A percentile compares a stretch with the other conserved stretches of the same genome.
phyloP scores from a whole-genome alignment of 2,888 invertebrate genomes.

The Globia sparganii region DNA sequence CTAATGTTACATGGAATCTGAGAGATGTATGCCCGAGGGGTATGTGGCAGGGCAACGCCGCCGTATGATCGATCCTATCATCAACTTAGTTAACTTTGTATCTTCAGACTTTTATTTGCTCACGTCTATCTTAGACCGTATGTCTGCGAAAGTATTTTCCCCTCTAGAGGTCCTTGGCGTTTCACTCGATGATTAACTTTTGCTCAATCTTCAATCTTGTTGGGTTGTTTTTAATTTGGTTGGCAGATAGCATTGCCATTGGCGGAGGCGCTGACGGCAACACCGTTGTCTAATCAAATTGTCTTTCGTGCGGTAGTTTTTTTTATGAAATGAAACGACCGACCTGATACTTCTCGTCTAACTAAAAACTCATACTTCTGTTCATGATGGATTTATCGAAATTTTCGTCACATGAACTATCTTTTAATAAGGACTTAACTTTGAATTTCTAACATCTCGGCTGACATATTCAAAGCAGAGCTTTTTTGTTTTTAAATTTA shows the following conservation, averaged over 20 bases:
- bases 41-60: constrained; percentile 50
- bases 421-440: too few species aligned
- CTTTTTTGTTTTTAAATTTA: constrained; percentile 1
- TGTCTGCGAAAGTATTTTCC: constrained; percentile 45
- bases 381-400: neutral
- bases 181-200: constrained; percentile 40
- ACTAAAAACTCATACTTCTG: neutral
- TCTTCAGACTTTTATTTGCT: constrained; percentile 53
- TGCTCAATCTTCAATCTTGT: constrained; percentile 39
- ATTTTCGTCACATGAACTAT: neutral
- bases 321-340: constrained; percentile 11
- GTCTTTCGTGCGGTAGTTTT: neutral
- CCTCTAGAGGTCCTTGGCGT: constrained; percentile 32
- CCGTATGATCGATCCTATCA: constrained; percentile 63
- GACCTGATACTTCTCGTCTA: neutral
- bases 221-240: constrained; percentile 42
- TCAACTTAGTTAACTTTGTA: constrained; percentile 60
- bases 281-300: constrained; percentile 26
- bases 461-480: neutral
- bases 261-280: constrained; percentile 12
- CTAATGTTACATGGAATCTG: constrained; percentile 55
- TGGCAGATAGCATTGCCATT: constrained; percentile 30
- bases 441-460: neutral
- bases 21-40: constrained; percentile 65
- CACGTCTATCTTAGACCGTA: constrained; percentile 35